phyloP scores from a whole-genome alignment of 2,797 vertebrate species.

The Squalus acanthias region DNA sequence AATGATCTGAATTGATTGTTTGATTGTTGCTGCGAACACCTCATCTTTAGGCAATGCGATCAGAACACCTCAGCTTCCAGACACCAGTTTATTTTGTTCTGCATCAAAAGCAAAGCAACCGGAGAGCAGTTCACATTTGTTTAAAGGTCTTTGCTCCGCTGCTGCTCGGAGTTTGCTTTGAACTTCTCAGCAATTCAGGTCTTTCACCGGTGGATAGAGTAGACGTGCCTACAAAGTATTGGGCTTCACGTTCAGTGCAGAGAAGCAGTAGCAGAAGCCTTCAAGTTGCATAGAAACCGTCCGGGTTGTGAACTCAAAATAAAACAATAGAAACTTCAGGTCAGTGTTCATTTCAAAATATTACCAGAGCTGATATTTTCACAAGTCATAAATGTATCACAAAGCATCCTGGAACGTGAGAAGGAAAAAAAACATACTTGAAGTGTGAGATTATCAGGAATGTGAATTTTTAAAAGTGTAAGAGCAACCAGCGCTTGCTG shows the following conservation, averaged over 20 bases:
- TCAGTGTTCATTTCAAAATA: not conserved
- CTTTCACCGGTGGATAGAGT: not conserved
- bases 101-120: not conserved
- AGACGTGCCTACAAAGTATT: not conserved
- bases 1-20: not conserved
- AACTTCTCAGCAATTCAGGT: not conserved
- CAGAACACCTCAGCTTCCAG: not conserved
- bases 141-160: not conserved
- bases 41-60: not conserved
- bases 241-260: not conserved
- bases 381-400: not conserved
- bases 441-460: not conserved
- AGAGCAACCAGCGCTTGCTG: not conserved
- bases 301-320: not conserved
- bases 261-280: not conserved
- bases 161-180: not conserved
- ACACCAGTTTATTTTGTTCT: not conserved
- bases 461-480: not conserved
- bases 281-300: not conserved
- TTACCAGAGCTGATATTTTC: not conserved
- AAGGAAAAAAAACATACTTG: not conserved
- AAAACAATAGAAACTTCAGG: not conserved
- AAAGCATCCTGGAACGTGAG: too few relatives aligned
- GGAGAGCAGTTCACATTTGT: not conserved
- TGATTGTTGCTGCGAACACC: not conserved